These are phyloP conservation scores for Cydia strobilella DNA, from an alignment of 1,140 invertebrate species.

Conservation along the genomic window DNA sequence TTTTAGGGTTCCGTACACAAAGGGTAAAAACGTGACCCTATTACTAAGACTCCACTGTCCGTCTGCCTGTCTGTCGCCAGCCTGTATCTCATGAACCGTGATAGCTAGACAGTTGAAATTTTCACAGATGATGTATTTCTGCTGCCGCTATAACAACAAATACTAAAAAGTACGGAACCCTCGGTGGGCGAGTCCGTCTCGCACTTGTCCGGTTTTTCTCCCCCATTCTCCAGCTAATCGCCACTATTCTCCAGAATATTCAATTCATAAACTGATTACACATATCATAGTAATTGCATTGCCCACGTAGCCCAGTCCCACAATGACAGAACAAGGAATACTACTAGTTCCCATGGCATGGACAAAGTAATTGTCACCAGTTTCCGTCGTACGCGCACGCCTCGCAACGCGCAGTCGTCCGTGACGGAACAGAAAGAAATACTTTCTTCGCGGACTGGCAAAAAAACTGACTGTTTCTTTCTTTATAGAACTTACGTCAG, in stretches of 20 bases:
- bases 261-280: neutral
- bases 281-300: neutral
- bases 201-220: no score
- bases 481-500: constrained; percentile 12
- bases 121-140: no score
- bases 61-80: no score
- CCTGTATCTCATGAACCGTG: no score
- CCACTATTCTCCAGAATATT: neutral
- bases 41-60: no score
- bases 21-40: no score
- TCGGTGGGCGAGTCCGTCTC: no score
- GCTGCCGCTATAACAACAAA: no score
- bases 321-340: neutral
- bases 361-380: neutral
- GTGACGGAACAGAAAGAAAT: constrained; percentile 15
- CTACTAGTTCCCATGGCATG: neutral
- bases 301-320: neutral
- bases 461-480: neutral
- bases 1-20: no score
- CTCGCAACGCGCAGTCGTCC: neutral
- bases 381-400: neutral
- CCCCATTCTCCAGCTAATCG: no score
- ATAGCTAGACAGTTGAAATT: no score
- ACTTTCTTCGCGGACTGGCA: constrained; percentile 4
- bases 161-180: no score